Percentiles rank a stretch among this genome's conserved stretches.
phyloP scores from a whole-genome alignment of 2,113 vertebrate genomes.

The Laticauda laticaudata region DNA sequence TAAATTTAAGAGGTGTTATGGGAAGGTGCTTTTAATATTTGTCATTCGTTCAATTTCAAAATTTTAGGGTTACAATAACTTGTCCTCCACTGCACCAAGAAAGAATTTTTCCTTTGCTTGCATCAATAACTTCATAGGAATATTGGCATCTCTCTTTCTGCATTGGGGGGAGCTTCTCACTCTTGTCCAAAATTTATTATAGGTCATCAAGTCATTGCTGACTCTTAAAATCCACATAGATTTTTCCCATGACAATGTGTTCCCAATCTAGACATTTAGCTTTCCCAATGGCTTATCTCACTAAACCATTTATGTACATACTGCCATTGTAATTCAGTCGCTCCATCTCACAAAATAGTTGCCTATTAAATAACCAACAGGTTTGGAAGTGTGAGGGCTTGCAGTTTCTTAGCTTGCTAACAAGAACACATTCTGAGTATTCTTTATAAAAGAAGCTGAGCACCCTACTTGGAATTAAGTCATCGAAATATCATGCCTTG shows the following conservation, averaged over 20 bases:
- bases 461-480: neutral
- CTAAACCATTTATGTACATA: neutral
- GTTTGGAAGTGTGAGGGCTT: neutral
- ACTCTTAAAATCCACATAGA: neutral
- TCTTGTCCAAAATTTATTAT: neutral
- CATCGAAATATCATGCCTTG: neutral
- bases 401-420: neutral
- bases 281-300: neutral
- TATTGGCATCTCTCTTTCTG: neutral
- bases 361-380: neutral
- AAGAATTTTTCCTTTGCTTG: neutral
- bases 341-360: neutral
- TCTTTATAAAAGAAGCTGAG: neutral
- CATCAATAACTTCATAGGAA: neutral
- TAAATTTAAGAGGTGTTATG: neutral
- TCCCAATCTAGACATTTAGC: neutral
- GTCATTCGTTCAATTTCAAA: neutral
- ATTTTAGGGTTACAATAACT: neutral
- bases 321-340: neutral
- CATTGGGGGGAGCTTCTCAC: neutral
- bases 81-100: neutral
- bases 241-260: neutral
- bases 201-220: neutral
- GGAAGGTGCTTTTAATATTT: neutral
- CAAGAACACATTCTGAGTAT: neutral